These are phyloP conservation scores for Acholoe squamosa DNA, from an alignment of 2,888 invertebrate species.

Conservation along the genomic window DNA sequence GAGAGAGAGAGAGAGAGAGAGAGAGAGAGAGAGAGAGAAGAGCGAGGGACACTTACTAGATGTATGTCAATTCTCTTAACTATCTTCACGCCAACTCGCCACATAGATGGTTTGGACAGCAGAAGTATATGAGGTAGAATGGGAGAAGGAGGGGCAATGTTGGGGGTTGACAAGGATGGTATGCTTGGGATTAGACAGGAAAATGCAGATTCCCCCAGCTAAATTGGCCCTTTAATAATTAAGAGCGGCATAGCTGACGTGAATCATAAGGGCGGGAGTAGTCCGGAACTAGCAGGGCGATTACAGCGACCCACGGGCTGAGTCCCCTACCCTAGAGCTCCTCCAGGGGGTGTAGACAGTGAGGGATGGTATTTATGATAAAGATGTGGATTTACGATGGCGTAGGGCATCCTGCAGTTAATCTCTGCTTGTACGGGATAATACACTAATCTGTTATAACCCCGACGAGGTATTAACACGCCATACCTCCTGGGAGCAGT, in stretches of 20 bases:
- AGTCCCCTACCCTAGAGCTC: neutral
- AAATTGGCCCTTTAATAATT: conserved; percentile 1
- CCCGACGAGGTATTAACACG: conserved; percentile 16
- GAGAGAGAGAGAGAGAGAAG: too few relatives aligned
- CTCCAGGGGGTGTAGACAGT: neutral
- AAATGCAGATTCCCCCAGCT: neutral
- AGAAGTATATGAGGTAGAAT: neutral
- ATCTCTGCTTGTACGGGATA: conserved; percentile 41
- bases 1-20: too few relatives aligned
- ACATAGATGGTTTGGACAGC: neutral
- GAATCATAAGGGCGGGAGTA: neutral
- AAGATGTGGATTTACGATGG: neutral
- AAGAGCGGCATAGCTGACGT: neutral
- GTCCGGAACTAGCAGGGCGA: neutral
- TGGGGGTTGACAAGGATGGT: neutral
- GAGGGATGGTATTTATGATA: conserved; percentile 24
- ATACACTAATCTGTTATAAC: conserved; percentile 37
- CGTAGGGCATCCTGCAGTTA: conserved; percentile 26
- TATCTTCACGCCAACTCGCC: neutral
- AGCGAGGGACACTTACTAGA: neutral
- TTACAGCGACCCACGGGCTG: neutral
- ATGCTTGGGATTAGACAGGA: neutral
- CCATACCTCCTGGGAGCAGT: neutral
- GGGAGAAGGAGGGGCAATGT: neutral
- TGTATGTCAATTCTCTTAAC: neutral